phyloP scores from a whole-genome alignment of 2,797 vertebrate genomes.

The Propithecus deckenii region DNA sequence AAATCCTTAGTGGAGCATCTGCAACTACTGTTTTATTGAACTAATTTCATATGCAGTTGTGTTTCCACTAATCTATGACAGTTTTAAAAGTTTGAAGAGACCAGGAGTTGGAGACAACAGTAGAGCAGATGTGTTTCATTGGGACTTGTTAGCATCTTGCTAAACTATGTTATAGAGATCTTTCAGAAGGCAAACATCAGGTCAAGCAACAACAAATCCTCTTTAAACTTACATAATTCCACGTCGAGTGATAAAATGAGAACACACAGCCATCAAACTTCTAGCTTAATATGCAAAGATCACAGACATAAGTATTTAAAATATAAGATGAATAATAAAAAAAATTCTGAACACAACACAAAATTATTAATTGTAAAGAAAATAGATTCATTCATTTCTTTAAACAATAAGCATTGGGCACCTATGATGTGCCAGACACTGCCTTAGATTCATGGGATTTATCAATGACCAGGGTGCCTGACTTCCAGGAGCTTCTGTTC shows the following conservation, averaged over 20 bases:
- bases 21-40: conserved; percentile 66
- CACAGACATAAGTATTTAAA: neutral
- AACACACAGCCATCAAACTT: neutral
- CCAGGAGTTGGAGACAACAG: conserved; percentile 59
- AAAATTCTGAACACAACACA: neutral
- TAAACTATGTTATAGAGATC: conserved; percentile 10
- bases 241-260: neutral
- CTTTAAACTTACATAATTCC: conserved; percentile 13
- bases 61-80: conserved; percentile 61
- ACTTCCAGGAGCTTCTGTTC: neutral
- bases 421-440: neutral
- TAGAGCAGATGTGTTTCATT: conserved; percentile 58
- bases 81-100: conserved; percentile 70
- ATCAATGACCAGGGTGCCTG: neutral
- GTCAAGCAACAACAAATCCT: neutral
- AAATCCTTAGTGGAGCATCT: conserved; percentile 60
- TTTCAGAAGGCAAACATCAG: conserved; percentile 36
- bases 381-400: neutral
- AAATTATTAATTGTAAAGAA: neutral
- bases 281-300: neutral
- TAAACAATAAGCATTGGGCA: neutral
- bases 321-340: neutral
- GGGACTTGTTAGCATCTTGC: conserved; percentile 57
- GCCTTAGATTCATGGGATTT: neutral
- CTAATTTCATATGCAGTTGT: conserved; percentile 41